Evolutionary conservation across 1,140 invertebrate species (phyloP), one percentile per base, ranked within the genome.

Genomic region (Brachionus asplanchnoidis): DNA sequence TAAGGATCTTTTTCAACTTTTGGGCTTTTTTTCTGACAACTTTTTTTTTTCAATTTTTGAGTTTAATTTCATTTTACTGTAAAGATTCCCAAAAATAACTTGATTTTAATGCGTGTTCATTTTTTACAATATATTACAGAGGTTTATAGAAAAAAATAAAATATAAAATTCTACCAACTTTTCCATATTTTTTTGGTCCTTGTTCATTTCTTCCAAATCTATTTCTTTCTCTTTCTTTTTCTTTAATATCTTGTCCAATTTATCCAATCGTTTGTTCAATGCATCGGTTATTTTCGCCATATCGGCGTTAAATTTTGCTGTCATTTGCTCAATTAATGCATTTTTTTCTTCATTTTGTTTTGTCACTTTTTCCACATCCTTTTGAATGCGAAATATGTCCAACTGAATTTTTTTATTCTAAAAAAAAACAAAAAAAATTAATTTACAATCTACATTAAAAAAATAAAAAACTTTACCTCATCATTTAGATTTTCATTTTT

Each of bases 191-290:
- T 20, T 32, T 26, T 44, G 32, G 20, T 82, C 79, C 20, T 17
- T 14, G 40, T 53, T 56, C 79, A 82, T 82, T 17, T 82, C 79
- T 65, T 82, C 79, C 42, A 82, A 82, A 60, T 82, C 79, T 14
- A 82, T 17, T 65, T 68, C 53, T 82, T 82, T 82, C 23, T 82
- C 79, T 68, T 82, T 32, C 26, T 44, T 65, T 46, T 82, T 82
- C 8, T 65, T 68, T 14, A 82, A 82, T 23, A 82, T 65, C 32
- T 82, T 82, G n/a, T 82, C 79, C 79, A 82, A 65, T 68, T 82
- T 82, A 4, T 82, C 79, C 79, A 82, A 68, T 20, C 60, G 28
- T 82, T 82, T 82, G 17, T 82, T 82, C 32, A 82, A 42, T 8
- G 20, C 32, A 20, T 82, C 79, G 7, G n/a, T 82, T 44, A 82